phyloP scores from a whole-genome alignment of 92 coral and sea anemone species.

The Bergia puertoricense region DNA sequence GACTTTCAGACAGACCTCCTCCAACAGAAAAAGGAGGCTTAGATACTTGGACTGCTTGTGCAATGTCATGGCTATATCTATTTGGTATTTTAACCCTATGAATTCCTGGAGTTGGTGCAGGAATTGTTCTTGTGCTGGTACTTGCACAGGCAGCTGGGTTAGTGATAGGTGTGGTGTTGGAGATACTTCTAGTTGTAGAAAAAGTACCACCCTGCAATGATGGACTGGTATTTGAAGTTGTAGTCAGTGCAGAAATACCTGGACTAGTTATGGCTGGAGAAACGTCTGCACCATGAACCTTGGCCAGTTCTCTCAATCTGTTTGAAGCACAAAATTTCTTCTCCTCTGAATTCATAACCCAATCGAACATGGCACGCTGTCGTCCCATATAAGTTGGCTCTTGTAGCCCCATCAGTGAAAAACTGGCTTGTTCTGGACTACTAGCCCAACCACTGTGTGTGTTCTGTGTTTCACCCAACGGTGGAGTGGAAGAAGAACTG shows the following conservation, averaged over 20 bases:
- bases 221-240: background rate
- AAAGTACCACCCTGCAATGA: background rate
- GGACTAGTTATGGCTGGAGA: background rate
- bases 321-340: constrained; percentile 75
- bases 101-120: constrained; percentile 38
- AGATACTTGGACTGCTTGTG: background rate
- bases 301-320: constrained; percentile 74
- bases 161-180: background rate
- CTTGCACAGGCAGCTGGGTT: background rate
- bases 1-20: constrained; percentile 16
- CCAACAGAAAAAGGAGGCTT: constrained; percentile 6
- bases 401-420: constrained; percentile 23
- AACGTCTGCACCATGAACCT: constrained; percentile 44
- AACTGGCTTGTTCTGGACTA: constrained; percentile 24
- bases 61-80: background rate
- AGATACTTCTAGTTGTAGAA: background rate
- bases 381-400: constrained; percentile 34
- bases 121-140: background rate
- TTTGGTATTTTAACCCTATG: constrained; percentile 36
- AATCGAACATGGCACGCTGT: constrained; percentile 35
- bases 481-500: background rate
- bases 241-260: background rate
- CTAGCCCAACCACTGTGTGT: constrained; percentile 9
- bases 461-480: background rate
- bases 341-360: constrained; percentile 42